phyloP scores from a whole-genome alignment of 2,888 invertebrate genomes.

The Mellilla xanthometata region DNA sequence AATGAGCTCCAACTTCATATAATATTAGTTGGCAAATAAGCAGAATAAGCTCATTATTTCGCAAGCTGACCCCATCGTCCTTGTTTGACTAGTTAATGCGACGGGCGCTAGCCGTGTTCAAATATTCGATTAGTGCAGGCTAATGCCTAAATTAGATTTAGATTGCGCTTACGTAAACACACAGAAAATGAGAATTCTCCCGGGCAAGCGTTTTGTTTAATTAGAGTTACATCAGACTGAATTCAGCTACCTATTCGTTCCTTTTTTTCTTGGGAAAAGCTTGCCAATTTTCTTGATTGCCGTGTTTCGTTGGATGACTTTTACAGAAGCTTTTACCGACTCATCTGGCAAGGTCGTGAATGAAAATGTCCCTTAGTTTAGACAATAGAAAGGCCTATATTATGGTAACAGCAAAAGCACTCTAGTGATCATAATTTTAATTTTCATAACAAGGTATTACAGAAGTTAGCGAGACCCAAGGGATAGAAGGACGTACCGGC shows the following conservation, averaged over 20 bases:
- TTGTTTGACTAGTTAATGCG: constrained; percentile 9
- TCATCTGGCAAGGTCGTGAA: too few relatives aligned
- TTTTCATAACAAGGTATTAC: too few relatives aligned
- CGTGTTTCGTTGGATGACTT: not conserved
- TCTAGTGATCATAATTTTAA: too few relatives aligned
- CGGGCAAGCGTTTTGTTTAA: constrained; percentile 22
- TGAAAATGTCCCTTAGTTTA: too few relatives aligned
- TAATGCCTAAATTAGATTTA: constrained; percentile 29
- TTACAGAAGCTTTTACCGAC: not conserved
- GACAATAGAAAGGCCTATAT: too few relatives aligned
- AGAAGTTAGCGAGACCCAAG: too few relatives aligned
- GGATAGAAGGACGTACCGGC: too few relatives aligned
- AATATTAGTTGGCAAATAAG: constrained; percentile 5
- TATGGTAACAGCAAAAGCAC: too few relatives aligned
- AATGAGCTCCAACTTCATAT: not conserved
- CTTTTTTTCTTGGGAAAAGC: constrained; percentile 3
- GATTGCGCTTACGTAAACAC: constrained; percentile 24
- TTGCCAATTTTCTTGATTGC: constrained; percentile 7
- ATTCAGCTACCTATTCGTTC: constrained; percentile 18
- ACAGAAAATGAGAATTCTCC: constrained; percentile 19
- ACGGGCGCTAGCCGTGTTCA: constrained; percentile 15
- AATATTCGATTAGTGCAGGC: constrained; percentile 31
- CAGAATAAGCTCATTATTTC: constrained; percentile 3
- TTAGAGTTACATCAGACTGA: constrained; percentile 21
- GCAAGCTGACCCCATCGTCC: constrained; percentile 2